Evolutionary conservation across 1,140 invertebrate genomes (phyloP), one percentile per base, ranked within the genome.

Genomic region (Orchestia grillus): DNA sequence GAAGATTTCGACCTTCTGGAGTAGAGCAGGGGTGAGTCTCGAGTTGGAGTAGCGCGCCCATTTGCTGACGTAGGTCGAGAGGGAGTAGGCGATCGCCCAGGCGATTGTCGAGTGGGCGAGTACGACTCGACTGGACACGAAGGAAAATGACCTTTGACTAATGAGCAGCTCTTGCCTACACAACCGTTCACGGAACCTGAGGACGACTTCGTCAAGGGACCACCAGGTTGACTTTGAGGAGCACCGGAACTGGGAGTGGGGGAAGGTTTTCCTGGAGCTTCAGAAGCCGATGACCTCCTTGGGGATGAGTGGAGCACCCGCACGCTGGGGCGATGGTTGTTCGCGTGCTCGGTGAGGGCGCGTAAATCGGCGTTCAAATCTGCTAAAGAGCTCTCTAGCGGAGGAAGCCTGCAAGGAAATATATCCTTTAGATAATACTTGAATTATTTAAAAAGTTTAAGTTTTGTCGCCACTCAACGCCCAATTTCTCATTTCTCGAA

Each of bases 231-330:
- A 90, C 41, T 42, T 41, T 42, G 43, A 41, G 41, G 88, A 11
- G n/a, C 41, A 16, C 3, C 41, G 16, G n/a, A 44, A 16, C 15
- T 42, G 4, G 88, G 43, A 28, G 4, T 44, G 8, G 88, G 43
- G 15, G 43, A 42, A 11, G 88, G 88, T 90, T 90, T 90, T 15
- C 88, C 88, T 11, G 88, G 88, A 36, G 43, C 42, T 11, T 94
- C 92, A 47, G 92, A 44, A 0, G 43, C 92, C 1, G 92, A 40
- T 41, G 92, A 47, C 44, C 92, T 44, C 44, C 41, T 94, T n/a
- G 92, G 92, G 44, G 92, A 94, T 3, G 92, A 94, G 43, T 94
- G 92, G 43, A 94, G 44, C 4, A 94, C 92, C 92, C 92, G 44
- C 8, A 94, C 92, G 19, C 28, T 45, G 6, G 92, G 92, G 40